Base-by-base conservation (phyloP, 2,888 invertebrate genomes). In the Pelosia muscerda region DNA sequence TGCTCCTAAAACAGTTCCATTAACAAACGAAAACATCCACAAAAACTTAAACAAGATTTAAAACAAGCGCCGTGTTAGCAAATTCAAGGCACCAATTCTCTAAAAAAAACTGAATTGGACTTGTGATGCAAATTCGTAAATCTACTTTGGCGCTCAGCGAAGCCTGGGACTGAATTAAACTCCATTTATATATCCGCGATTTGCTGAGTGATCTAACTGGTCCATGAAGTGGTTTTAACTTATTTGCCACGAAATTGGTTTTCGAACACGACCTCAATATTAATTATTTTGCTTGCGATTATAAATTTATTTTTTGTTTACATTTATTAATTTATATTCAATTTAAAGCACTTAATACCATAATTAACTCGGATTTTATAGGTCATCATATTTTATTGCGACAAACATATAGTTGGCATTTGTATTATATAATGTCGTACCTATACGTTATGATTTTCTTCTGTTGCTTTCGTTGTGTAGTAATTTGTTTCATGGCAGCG, bases 171-270 rank as follows among this genome's bases (percentile, higher is more conserved):
- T 73, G 78, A 84, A 83, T 84, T 84, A 84, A 84, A 83, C 76
- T 84, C 75, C 79, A 84, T 84, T 82, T 83, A 84, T 81, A 80
- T 79, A 78, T 77, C 74, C 72, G 63, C 76, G 81, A 77, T 81
- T 77, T 69, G 73, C 80, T 75, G 82, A 76, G 71, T 74, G 77
- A 82, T 82, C 75, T 77, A 78, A 75, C 72, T 73, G 71, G 65
- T 74, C 77, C 72, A 79, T 77, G 71, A 76, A 81, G 77, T 77
- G 76, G 73, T 75, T 75, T 72, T 65, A 74, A 79, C 75, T 79
- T 79, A 77, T 73, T 79, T 81, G 63, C 69, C 60, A 59, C 56
- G 66, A 55, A 75, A 80, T 81, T 79, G 73, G 63, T 77, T 80
- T 81, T 74, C 64, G 67, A 74, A 73, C 69, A 68, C 66, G 74